Evolutionary conservation across 2,888 invertebrate genomes (phyloP).

Genomic region (Theretra japonica): DNA sequence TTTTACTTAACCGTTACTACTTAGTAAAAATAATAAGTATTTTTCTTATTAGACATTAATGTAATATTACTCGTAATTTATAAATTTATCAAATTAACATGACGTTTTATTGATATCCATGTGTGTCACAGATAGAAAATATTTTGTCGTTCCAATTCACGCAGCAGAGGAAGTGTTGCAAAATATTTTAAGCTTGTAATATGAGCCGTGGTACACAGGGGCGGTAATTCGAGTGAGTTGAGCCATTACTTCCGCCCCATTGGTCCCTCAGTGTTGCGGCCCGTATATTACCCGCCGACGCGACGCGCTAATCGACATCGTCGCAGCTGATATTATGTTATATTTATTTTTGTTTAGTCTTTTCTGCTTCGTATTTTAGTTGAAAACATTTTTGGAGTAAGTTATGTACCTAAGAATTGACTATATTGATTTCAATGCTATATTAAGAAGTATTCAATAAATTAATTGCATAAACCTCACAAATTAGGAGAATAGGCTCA

Average conservation of each 20-base stretch:
- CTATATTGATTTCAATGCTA: too few species aligned
- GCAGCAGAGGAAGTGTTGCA: neutral
- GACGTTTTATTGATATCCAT: too few species aligned
- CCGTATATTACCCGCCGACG: neutral
- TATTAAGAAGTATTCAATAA: too few species aligned
- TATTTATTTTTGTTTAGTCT: neutral
- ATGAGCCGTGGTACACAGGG: slow-evolving; percentile 1
- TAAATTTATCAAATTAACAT: neutral
- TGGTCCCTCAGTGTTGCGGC: slow-evolving; percentile 35
- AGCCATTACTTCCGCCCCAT: slow-evolving; percentile 47
- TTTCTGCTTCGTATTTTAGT: neutral
- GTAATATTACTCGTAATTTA: too few species aligned
- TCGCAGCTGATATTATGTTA: slow-evolving; percentile 6
- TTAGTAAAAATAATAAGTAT: neutral
- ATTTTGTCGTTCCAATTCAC: too few species aligned
- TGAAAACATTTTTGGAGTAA: neutral
- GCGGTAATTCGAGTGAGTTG: slow-evolving; percentile 35
- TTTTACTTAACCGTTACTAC: too few species aligned
- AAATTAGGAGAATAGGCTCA: too few species aligned
- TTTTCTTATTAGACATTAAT: neutral
- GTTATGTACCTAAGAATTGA: too few species aligned
- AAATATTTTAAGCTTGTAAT: neutral
- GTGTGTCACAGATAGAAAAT: too few species aligned
- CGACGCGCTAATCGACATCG: slow-evolving; percentile 13
- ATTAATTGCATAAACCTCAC: too few species aligned